Evolutionary conservation across 1,140 invertebrate genomes (phyloP).

Genomic region (Diorhabda sublineata): DNA sequence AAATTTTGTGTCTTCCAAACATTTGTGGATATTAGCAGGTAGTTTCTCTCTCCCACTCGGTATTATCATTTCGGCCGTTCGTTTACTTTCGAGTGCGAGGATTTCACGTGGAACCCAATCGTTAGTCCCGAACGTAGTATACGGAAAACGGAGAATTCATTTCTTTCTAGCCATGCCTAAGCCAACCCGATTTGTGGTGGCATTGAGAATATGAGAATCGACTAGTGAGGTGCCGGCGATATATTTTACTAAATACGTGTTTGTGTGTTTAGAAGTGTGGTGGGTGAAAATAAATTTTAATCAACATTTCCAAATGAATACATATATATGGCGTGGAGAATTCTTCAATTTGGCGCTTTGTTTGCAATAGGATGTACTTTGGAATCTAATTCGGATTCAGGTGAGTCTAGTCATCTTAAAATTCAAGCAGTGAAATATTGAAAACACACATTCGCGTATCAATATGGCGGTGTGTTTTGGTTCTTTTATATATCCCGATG

Average conservation of each 20-base stretch:
- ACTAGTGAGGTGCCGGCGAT: not conserved
- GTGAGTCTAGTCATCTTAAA: constrained; percentile 24
- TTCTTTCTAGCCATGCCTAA: constrained; percentile 1
- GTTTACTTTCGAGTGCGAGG: not conserved
- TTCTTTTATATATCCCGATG: constrained; percentile 5
- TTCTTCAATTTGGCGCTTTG: constrained; percentile 36
- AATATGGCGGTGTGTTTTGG: constrained; percentile 29
- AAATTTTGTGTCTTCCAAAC: no score
- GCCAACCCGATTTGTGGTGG: not conserved
- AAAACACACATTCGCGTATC: constrained; percentile 19
- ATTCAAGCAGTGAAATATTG: constrained; percentile 19
- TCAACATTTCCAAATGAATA: constrained; percentile 34
- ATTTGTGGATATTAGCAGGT: not conserved
- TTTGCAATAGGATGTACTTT: constrained; percentile 34
- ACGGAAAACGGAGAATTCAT: constrained; percentile 1
- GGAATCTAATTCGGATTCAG: constrained; percentile 24
- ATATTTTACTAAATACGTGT: constrained; percentile 7
- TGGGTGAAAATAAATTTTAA: constrained; percentile 22
- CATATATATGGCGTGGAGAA: constrained; percentile 38
- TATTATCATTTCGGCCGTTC: not conserved
- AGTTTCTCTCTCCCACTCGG: not conserved
- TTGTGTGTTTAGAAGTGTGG: constrained; percentile 18
- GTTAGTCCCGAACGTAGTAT: not conserved
- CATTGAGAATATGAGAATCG: not conserved
- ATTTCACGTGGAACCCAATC: not conserved